Evolutionary conservation across 1,140 invertebrate species (phyloP).

Genomic region (Mamestra configurata): DNA sequence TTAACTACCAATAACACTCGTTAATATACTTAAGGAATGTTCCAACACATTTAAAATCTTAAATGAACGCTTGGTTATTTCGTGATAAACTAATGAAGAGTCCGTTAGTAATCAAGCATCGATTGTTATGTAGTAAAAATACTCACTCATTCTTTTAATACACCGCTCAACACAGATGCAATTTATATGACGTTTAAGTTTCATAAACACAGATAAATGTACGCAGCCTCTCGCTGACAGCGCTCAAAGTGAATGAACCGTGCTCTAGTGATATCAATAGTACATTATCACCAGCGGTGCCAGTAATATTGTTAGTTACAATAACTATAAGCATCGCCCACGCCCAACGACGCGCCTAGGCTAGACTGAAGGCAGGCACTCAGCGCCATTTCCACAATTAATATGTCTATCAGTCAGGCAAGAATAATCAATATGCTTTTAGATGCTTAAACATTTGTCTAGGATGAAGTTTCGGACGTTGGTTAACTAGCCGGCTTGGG

Average conservation of each 20-base stretch:
- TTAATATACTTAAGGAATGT: constrained; percentile 40
- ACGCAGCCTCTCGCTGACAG: constrained; percentile 51
- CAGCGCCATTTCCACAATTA: constrained; percentile 54
- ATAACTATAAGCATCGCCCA: constrained; percentile 60
- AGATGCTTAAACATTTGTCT: constrained; percentile 62
- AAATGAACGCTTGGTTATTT: constrained; percentile 28
- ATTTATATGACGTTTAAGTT: constrained; percentile 41
- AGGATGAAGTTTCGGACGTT: constrained; percentile 54
- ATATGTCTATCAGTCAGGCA: constrained; percentile 62
- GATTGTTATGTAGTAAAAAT: constrained; percentile 46
- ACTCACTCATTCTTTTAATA: constrained; percentile 44
- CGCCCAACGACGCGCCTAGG: constrained; percentile 62
- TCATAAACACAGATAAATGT: constrained; percentile 49
- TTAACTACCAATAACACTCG: neutral
- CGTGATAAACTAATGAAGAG: constrained; percentile 43
- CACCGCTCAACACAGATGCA: constrained; percentile 25
- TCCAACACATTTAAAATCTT: constrained; percentile 47
- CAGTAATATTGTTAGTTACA: constrained; percentile 54
- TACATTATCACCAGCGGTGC: constrained; percentile 52
- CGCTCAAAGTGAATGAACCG: constrained; percentile 68
- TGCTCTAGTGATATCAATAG: constrained; percentile 60
- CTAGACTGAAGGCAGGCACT: constrained; percentile 60
- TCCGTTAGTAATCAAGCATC: constrained; percentile 32
- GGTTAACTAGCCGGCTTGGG: constrained; percentile 10
- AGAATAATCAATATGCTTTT: constrained; percentile 74